Base-by-base conservation (phyloP, 92 coral and sea anemone genomes). In the Zoanthus sociatus region DNA sequence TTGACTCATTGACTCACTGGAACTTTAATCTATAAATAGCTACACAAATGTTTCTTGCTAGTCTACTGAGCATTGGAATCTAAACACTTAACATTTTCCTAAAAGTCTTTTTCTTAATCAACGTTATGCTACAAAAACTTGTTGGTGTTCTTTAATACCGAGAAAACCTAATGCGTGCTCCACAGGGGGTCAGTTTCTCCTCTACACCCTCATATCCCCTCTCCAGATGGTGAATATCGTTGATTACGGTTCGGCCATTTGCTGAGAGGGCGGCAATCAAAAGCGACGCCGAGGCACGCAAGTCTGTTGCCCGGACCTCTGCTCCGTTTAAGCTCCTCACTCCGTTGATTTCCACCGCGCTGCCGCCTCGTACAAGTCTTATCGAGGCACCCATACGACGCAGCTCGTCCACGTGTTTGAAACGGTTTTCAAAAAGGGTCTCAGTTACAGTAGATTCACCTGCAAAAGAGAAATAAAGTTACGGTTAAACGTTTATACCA, bases 151-250 rank as follows among this genome's bases (percentile, higher is more conserved):
- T 37, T 37, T 37, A 37, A 37, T 37, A 2, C 42, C n/a, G n/a
- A n/a, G 42, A 37, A 37, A 37, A 1, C 42, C 2, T 37, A 32
- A 78, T 42, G 55, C 9, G 1, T 33, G 92, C 89, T 14, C 90
- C 90, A 78, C 92, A 91, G 18, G 45, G 18, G 6, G 5, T 9
- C 63, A 91, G 84, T 76, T 87, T 87, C 18, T 87, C 86, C 3
- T 78, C 89, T 60, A 91, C 76, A 5, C 31, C 55, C 72, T 88
- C 94, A 46, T 91, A 91, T n/a, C 94, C 94, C n/a, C 94, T 91
- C 67, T 72, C 87, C 2, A 91, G 87, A 73, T 91, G 94, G 42
- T 91, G 86, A 31, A 91, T 83, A 66, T 91, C 78, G 45, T 54
- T 61, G 72, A 91, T 90, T 8, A 4, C 45, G 48, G 90, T 83